Evolutionary conservation across 2,113 vertebrate species (phyloP).

Genomic region (Nothoprocta pentlandii): DNA sequence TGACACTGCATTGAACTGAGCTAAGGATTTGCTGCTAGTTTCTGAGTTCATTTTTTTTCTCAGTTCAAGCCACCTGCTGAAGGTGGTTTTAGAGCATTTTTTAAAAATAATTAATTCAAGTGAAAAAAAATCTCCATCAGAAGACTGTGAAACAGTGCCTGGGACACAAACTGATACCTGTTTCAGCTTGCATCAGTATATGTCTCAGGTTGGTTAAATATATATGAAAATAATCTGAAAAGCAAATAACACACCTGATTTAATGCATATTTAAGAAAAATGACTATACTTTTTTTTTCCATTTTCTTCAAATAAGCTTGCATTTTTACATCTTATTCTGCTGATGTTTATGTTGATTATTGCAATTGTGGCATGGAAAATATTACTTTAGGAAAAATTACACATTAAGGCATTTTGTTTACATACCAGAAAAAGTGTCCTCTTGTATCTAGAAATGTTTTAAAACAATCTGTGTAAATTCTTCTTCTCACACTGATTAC

Average conservation of each 20-base stretch:
- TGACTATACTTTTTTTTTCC: background rate
- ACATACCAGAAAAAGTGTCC: background rate
- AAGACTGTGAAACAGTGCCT: conserved; percentile 29
- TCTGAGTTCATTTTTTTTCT: conserved; percentile 23
- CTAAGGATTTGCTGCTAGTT: background rate
- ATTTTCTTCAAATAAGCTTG: background rate
- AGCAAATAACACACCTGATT: conserved; percentile 18
- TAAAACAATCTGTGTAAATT: background rate
- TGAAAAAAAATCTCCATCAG: background rate
- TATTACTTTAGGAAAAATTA: background rate
- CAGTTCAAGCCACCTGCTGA: conserved; percentile 28
- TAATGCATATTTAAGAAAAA: conserved; percentile 18
- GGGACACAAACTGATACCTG: conserved; percentile 23
- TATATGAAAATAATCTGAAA: conserved; percentile 49
- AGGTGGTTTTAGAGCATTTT: background rate
- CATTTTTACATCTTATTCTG: background rate
- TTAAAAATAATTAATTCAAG: background rate
- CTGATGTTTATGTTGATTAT: background rate
- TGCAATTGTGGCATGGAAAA: background rate
- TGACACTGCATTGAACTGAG: background rate
- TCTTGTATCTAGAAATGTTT: background rate
- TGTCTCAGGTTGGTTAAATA: conserved; percentile 37
- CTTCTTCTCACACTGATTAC: background rate
- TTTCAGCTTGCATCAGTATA: conserved; percentile 39
- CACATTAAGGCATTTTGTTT: background rate